Percentiles rank a stretch among this genome's conserved stretches.
Conservation (phyloP, 1,140 invertebrate genomes). For the Brachionus manjavacas region DNA sequence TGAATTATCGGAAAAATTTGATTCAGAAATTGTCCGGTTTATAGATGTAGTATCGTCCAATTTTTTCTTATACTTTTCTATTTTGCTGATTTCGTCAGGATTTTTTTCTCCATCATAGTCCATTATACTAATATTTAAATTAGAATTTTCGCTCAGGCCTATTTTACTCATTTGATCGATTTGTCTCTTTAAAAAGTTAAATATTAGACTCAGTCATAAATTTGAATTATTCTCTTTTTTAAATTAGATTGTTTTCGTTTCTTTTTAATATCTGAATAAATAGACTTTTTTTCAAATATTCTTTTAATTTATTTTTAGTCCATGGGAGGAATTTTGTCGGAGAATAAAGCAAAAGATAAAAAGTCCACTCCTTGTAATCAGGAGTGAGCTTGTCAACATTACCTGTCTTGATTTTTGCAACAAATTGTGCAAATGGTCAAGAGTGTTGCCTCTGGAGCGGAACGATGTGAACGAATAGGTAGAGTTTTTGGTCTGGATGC, state of each 20-base stretch:
- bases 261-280: too few species aligned
- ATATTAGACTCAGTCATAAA: not conserved
- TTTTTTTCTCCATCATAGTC: not conserved
- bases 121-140: not conserved
- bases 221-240: too few species aligned
- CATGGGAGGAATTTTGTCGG: too few species aligned
- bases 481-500: conserved; percentile 31
- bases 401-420: conserved; percentile 7
- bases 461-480: conserved; percentile 38
- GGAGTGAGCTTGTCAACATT: not conserved
- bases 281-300: too few species aligned
- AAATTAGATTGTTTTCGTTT: too few species aligned
- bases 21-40: not conserved
- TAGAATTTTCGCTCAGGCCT: not conserved
- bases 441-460: conserved; percentile 20
- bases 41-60: conserved; percentile 21
- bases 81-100: not conserved
- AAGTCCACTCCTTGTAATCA: not conserved
- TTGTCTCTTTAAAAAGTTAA: not conserved
- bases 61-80: not conserved
- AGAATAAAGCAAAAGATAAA: not conserved
- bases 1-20: not conserved
- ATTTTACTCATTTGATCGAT: not conserved
- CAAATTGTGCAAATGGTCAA: conserved; percentile 7
- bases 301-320: too few species aligned